These are phyloP conservation scores for Ylistrum balloti DNA, from an alignment of 1,140 invertebrate species.

Conservation along the genomic window DNA sequence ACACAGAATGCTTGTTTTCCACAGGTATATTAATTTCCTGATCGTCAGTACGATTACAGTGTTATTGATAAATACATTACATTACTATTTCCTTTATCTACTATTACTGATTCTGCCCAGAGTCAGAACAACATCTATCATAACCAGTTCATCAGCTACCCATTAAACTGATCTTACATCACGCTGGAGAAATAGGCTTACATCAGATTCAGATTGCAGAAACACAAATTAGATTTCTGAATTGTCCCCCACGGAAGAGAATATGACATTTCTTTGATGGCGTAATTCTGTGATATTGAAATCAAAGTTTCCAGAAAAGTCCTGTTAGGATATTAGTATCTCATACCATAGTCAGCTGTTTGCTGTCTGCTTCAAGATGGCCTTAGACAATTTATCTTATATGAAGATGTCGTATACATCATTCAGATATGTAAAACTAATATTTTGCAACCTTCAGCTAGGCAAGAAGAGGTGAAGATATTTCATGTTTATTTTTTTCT, in stretches of 20 bases:
- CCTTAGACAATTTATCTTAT: not conserved
- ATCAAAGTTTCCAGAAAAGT: not conserved
- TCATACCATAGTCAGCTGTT: not conserved
- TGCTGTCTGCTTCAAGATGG: not conserved
- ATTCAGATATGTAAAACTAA: no score
- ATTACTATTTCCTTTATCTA: not conserved
- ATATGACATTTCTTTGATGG: not conserved
- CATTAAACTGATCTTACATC: not conserved
- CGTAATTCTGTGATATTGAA: not conserved
- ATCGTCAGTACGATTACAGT: not conserved
- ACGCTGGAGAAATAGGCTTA: not conserved
- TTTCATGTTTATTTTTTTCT: no score
- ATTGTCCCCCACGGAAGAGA: not conserved
- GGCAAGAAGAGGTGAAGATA: no score
- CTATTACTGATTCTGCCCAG: not conserved
- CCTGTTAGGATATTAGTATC: not conserved
- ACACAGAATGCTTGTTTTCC: no score
- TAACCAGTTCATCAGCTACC: not conserved
- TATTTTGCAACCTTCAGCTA: no score
- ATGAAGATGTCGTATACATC: no score
- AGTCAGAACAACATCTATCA: not conserved
- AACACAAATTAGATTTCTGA: not conserved
- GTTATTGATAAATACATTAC: not conserved
- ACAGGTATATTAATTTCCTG: no score
- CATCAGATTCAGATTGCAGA: not conserved